phyloP scores from a whole-genome alignment of 2,113 vertebrate genomes.

The Nycticebus coucang region DNA sequence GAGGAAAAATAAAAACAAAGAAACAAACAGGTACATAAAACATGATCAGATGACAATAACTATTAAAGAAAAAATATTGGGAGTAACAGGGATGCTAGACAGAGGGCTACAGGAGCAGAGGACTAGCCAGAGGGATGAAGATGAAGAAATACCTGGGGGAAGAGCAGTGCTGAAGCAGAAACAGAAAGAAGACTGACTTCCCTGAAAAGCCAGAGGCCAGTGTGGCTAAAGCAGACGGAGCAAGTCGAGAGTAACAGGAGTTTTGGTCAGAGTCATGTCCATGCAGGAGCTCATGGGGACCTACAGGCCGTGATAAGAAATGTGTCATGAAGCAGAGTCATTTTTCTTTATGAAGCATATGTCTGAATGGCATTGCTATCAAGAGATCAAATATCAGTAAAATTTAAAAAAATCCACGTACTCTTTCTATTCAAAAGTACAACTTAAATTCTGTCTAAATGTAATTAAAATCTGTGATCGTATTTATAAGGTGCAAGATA shows the following conservation, averaged over 20 bases:
- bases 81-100: neutral
- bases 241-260: neutral
- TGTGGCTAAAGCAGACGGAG: neutral
- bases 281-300: neutral
- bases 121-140: neutral
- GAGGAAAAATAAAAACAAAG: neutral
- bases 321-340: neutral
- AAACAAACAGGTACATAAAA: neutral
- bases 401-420: neutral
- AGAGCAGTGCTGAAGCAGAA: neutral
- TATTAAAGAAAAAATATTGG: neutral
- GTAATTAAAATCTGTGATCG: neutral
- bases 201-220: neutral
- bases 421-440: neutral
- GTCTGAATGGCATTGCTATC: neutral
- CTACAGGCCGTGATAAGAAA: neutral
- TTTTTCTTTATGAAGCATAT: neutral
- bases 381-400: slow-evolving; percentile 21
- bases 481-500: neutral
- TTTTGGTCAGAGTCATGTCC: neutral
- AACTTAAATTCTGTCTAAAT: neutral
- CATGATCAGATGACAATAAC: neutral
- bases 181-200: neutral
- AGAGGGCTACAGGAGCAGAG: neutral
- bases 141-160: neutral